Percentiles rank a stretch among this genome's conserved stretches.
phyloP scores from a whole-genome alignment of 2,888 invertebrate species.

The Callosobruchus maculatus region DNA sequence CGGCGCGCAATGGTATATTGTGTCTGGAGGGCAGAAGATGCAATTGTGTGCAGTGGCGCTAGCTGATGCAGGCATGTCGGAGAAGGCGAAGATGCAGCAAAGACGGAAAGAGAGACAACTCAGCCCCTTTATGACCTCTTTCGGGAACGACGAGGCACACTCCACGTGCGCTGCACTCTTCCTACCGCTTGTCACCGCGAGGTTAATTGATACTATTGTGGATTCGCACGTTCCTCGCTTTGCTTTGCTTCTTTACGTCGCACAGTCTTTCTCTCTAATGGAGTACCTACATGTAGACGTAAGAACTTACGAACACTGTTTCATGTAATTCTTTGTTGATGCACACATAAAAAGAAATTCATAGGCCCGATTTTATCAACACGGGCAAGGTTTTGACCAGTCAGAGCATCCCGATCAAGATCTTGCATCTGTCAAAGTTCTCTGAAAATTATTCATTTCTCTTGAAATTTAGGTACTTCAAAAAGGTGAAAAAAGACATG shows the following conservation, averaged over 20 bases:
- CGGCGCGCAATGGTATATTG: constrained; percentile 18
- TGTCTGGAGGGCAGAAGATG: constrained; percentile 14
- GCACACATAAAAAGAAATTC: too few species aligned
- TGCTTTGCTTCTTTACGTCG: background rate
- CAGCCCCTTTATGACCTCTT: background rate
- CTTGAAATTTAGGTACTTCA: too few species aligned
- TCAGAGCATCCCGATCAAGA: too few species aligned
- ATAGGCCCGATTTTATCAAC: too few species aligned
- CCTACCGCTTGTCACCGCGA: background rate
- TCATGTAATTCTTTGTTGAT: too few species aligned
- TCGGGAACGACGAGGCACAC: background rate
- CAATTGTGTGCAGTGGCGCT: constrained; percentile 9
- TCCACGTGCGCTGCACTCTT: background rate
- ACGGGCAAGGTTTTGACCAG: too few species aligned
- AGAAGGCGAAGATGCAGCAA: background rate
- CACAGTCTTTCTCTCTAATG: background rate
- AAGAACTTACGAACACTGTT: too few species aligned
- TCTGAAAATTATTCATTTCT: too few species aligned
- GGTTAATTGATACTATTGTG: background rate
- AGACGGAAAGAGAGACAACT: background rate
- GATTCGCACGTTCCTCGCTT: background rate
- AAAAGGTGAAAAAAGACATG: too few species aligned
- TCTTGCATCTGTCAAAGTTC: too few species aligned
- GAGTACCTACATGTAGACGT: too few species aligned
- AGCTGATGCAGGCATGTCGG: background rate